Conservation (phyloP, 1,140 invertebrate species). For the Cylas formicarius region DNA sequence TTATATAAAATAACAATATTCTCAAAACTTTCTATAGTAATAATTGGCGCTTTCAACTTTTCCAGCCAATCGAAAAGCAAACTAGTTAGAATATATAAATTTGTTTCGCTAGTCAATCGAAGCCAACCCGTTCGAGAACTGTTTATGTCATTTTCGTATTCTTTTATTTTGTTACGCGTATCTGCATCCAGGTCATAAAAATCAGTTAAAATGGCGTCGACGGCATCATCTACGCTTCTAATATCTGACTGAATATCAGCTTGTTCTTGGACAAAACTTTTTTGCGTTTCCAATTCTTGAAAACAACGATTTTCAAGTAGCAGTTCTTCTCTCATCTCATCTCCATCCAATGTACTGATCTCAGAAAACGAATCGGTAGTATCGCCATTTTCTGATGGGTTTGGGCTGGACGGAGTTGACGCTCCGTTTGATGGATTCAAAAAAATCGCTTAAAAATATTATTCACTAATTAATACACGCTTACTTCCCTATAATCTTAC, state of each 20-base stretch:
- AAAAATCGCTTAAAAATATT: constrained; percentile 22
- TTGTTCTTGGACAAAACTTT: constrained; percentile 29
- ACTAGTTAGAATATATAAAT: constrained; percentile 53
- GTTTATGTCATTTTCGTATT: constrained; percentile 58
- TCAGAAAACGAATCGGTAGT: constrained; percentile 27
- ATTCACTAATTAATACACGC: constrained; percentile 8
- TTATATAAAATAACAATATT: constrained; percentile 56
- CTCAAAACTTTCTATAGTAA: constrained; percentile 60
- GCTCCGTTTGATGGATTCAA: constrained; percentile 21
- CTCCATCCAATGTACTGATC: constrained; percentile 32
- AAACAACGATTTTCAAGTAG: constrained; percentile 37
- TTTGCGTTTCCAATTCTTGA: constrained; percentile 36
- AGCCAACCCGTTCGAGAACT: constrained; percentile 59
- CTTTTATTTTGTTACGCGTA: constrained; percentile 44
- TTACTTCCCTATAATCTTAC: too few relatives aligned
- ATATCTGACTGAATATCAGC: constrained; percentile 20
- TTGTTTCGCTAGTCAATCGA: constrained; percentile 57
- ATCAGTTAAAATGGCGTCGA: constrained; percentile 44
- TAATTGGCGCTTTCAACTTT: constrained; percentile 56
- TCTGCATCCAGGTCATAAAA: constrained; percentile 50
- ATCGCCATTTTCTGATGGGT: constrained; percentile 31
- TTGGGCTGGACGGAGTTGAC: constrained; percentile 31
- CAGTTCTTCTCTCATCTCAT: constrained; percentile 31
- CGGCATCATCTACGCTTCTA: constrained; percentile 20
- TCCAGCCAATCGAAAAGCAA: constrained; percentile 67